Percentiles rank a stretch among this genome's conserved stretches.
Evolutionary conservation across 2,113 vertebrate genomes (phyloP).

Genomic region (Larimichthys crocea): DNA sequence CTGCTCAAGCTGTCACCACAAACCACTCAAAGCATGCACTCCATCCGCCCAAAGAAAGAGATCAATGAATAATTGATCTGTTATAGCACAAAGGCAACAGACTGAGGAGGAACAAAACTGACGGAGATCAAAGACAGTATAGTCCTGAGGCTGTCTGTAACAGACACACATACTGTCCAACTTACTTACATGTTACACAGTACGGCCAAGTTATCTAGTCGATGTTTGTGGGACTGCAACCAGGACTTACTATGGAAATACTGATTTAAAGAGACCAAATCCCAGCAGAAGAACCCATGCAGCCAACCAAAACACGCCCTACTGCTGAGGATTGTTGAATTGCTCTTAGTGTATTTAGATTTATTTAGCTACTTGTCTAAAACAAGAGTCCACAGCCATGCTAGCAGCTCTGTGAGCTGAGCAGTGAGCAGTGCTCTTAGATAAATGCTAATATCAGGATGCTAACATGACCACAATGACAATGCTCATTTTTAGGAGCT

Average conservation of each 20-base stretch:
- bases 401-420: neutral
- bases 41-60: conserved; percentile 20
- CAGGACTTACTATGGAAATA: neutral
- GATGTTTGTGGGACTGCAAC: neutral
- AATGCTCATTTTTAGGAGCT: neutral
- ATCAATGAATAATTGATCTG: conserved; percentile 61
- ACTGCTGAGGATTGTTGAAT: neutral
- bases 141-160: conserved; percentile 11
- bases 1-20: conserved; percentile 19
- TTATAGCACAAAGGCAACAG: conserved; percentile 27
- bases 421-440: neutral
- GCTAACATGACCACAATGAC: neutral
- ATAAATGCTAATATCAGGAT: neutral
- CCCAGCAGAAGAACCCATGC: neutral
- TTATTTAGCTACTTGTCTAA: neutral
- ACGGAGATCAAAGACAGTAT: conserved; percentile 27
- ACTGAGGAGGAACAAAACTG: conserved; percentile 30
- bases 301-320: neutral
- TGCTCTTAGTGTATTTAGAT: neutral
- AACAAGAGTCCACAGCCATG: neutral
- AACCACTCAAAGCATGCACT: conserved; percentile 25
- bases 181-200: neutral
- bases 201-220: neutral
- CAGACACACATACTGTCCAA: neutral
- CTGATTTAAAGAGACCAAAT: neutral